Evolutionary conservation across 2,113 vertebrate genomes (phyloP).

Genomic region (Hystrix brachyura): DNA sequence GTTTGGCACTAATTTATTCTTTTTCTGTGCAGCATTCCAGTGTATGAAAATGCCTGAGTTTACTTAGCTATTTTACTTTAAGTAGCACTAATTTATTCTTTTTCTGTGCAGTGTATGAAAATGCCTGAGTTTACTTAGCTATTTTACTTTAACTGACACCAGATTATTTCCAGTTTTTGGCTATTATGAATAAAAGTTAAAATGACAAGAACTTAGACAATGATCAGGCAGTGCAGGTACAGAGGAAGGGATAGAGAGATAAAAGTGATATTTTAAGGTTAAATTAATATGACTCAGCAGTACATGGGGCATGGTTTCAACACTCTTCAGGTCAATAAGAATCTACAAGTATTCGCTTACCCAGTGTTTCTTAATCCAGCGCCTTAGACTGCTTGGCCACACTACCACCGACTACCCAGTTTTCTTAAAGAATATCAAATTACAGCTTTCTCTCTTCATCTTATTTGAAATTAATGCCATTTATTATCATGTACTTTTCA

Average conservation of each 20-base stretch:
- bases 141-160: not conserved
- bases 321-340: constrained; percentile 28
- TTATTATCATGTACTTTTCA: constrained; percentile 53
- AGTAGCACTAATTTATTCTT: not conserved
- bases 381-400: no score
- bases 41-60: not conserved
- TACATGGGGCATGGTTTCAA: not conserved
- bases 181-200: not conserved
- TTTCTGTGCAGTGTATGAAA: not conserved
- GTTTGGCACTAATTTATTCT: not conserved
- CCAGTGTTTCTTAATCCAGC: not conserved
- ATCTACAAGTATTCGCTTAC: not conserved
- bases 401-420: no score
- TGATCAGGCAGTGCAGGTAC: not conserved
- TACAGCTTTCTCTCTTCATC: constrained; percentile 15
- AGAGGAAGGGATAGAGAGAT: not conserved
- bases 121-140: not conserved
- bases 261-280: constrained; percentile 36
- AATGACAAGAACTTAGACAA: constrained; percentile 3
- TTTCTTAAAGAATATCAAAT: constrained; percentile 56
- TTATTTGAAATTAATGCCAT: constrained; percentile 53
- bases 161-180: not conserved
- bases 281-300: not conserved
- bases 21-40: not conserved
- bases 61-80: constrained; percentile 9